Evolutionary conservation across 2,113 vertebrate genomes (phyloP).

Genomic region (Phalacrocorax aristotelis): DNA sequence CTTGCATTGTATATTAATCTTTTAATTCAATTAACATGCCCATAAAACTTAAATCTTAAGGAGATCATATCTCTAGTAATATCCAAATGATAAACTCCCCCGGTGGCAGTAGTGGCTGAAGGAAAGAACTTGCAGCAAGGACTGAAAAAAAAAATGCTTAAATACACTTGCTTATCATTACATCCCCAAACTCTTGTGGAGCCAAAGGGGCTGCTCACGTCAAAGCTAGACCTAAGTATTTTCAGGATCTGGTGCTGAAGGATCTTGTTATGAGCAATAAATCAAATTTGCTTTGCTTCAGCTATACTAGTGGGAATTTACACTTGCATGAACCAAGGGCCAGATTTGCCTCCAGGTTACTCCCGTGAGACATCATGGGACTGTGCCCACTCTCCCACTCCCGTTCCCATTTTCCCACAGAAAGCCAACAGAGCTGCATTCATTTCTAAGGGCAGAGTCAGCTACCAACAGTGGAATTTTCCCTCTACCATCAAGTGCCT

Average conservation of each 20-base stretch:
- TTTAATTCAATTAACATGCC: constrained; percentile 47
- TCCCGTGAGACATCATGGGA: neutral
- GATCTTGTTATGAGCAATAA: neutral
- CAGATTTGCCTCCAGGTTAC: neutral
- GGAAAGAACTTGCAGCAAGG: neutral
- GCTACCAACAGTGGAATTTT: neutral
- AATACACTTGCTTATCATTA: neutral
- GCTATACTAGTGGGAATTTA: neutral
- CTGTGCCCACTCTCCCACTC: neutral
- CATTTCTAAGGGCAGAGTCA: neutral
- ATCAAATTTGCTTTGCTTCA: neutral
- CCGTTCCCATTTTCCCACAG: neutral
- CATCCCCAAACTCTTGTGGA: neutral
- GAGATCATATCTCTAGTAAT: neutral
- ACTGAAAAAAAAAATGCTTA: neutral
- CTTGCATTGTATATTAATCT: constrained; percentile 6
- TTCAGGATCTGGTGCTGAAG: neutral
- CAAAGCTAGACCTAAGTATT: neutral
- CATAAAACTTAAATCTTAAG: constrained; percentile 20
- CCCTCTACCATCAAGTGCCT: neutral
- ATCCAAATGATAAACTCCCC: neutral
- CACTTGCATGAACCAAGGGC: neutral
- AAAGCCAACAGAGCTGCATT: neutral
- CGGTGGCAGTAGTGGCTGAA: neutral
- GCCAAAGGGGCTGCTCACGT: neutral